Base-by-base conservation (phyloP, 23 tunicate species). In the Phallusia fumigata region DNA sequence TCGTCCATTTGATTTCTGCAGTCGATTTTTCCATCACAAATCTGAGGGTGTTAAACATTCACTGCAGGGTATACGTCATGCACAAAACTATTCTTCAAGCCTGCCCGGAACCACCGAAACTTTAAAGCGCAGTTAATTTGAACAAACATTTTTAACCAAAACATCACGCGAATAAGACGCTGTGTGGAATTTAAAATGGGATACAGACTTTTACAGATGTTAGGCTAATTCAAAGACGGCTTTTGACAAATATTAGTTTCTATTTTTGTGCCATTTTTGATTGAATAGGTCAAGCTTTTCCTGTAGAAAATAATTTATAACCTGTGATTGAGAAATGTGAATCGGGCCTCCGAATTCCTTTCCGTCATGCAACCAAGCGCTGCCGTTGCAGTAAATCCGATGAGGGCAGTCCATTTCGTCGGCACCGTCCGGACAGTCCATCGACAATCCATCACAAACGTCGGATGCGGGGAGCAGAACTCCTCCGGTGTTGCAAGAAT, bases 241-340 rank as follows among this genome's bases (percentile, higher is more conserved):
- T n/a, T n/a, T n/a, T n/a, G n/a, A n/a, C n/a, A n/a, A n/a, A n/a
- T n/a, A n/a, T n/a, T n/a, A n/a, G n/a, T n/a, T n/a, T n/a, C n/a
- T n/a, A n/a, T n/a, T n/a, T n/a, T n/a, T n/a, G n/a, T n/a, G n/a
- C n/a, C n/a, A n/a, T n/a, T n/a, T n/a, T n/a, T n/a, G n/a, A n/a
- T n/a, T n/a, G n/a, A n/a, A n/a, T n/a, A n/a, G n/a, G n/a, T n/a
- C n/a, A n/a, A n/a, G n/a, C n/a, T n/a, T n/a, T 40, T 40, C 10
- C 10, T 40, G 47, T 10, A 75, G 2, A 75, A 40, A 40, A 5
- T 40, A 40, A 3, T 40, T 40, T 10, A 76, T n/a, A 35, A 76
- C 87, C 87, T 84, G 87, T 19, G 80, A 31, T 19, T n/a, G 0
- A 19, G 74, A 30, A 84, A 84, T 84, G 81, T 84, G 87, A 31